Evolutionary conservation across 2,888 invertebrate genomes (phyloP).

Genomic region (Bhutanitis thaidina): DNA sequence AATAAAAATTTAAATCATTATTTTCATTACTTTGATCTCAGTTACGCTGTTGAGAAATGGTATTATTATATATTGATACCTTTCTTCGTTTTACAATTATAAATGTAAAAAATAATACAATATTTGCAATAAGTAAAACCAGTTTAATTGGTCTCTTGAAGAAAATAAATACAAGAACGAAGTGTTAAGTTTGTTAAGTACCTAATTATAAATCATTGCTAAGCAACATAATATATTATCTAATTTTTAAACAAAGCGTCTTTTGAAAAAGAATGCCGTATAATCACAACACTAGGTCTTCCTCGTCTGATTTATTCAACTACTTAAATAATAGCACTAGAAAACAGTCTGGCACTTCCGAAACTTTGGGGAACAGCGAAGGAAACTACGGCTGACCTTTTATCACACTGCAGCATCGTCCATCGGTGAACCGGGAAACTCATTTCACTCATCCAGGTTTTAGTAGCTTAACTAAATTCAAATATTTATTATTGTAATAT

Average conservation of each 20-base stretch:
- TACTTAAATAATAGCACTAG: constrained; percentile 74
- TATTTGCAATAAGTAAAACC: too few species aligned
- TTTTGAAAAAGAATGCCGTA: constrained; percentile 75
- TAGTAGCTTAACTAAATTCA: neutral
- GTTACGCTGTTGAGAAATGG: too few species aligned
- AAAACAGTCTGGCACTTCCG: constrained; percentile 75
- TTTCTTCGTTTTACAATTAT: too few species aligned
- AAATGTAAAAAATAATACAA: too few species aligned
- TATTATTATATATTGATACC: too few species aligned
- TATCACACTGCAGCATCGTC: constrained; percentile 63
- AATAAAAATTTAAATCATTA: constrained; percentile 48
- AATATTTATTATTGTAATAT: too few species aligned
- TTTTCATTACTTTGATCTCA: too few species aligned
- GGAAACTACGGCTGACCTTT: constrained; percentile 73
- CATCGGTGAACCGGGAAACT: constrained; percentile 53
- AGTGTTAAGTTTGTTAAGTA: too few species aligned
- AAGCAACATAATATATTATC: constrained; percentile 69
- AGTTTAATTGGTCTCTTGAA: too few species aligned
- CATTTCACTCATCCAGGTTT: constrained; percentile 43
- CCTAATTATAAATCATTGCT: too few species aligned
- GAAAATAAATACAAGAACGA: too few species aligned
- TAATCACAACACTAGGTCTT: constrained; percentile 74
- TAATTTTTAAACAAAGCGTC: constrained; percentile 73
- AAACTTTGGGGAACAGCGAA: constrained; percentile 74
- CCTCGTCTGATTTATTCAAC: constrained; percentile 62